Base-by-base conservation (phyloP, 2,888 invertebrate species). In the Chymomyza amoena region DNA sequence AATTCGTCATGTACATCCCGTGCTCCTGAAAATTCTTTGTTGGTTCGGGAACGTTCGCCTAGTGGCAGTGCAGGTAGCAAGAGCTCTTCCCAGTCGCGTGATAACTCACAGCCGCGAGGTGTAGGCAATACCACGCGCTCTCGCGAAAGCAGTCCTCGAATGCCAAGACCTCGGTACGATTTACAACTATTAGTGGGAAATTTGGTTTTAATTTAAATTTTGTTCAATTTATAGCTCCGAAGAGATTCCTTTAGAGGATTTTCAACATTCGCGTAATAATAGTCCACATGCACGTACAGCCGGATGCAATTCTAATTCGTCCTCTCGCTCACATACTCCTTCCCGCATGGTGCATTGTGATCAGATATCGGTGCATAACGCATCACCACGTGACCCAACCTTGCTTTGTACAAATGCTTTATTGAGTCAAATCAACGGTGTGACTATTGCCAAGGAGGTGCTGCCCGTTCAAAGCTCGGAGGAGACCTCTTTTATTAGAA, bases 241-340 rank as follows among this genome's bases (percentile, higher is more conserved):
- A 87, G 96, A 96, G 82, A 97, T 97, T 60, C 96, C 96, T 0
- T 90, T 97, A 56, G 96, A 96, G 86, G 94, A 96, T 75, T 96
- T 97, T 85, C 94, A 94, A 75, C 93, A 93, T 72, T 93, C 93
- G 4, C 92, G 93, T 0, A 92, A 92, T 61, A 92, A 93, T 28
- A 91, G 93, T 73, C 92, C 92, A 7, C 92, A 89, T 64, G 86
- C 90, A 0, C 86, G 89, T 7, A 73, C 25, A 18, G 57, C 20
- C 25, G 57, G 20, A 2, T 71, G 69, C 0, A 72, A 77, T 52
- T 88, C 89, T 4, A 90, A 87, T 75, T 79, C 87, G 28, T 73
- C 92, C 59, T 92, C 93, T n/a, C 89, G 93, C 70, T 92, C 93
- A 1, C 92, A 92, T 79, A 92, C 92, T 15, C 92, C 93, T 0